Evolutionary conservation across 2,113 vertebrate genomes (phyloP).

Genomic region (Menidia beryllina): DNA sequence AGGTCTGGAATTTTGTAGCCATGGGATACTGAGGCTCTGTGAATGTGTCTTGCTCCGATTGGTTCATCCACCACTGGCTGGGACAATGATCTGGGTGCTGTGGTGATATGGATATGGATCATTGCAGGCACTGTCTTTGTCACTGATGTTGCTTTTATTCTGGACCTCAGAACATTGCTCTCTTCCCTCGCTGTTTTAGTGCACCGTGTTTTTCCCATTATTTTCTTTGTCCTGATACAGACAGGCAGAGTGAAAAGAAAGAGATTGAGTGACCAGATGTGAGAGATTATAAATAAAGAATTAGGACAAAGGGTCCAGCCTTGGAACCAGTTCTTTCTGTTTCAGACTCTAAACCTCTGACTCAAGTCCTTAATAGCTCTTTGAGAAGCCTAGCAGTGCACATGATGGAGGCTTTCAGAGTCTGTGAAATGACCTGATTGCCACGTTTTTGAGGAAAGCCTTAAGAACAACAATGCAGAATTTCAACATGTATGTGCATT

Average conservation of each 20-base stretch:
- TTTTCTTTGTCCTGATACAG: slow-evolving; percentile 6
- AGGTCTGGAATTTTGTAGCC: slow-evolving; percentile 60
- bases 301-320: not conserved
- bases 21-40: slow-evolving; percentile 52
- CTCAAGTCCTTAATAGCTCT: no score
- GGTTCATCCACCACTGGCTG: slow-evolving; percentile 43
- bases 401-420: no score
- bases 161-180: not conserved
- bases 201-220: not conserved
- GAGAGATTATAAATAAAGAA: slow-evolving; percentile 8
- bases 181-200: slow-evolving; percentile 10
- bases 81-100: slow-evolving; percentile 47
- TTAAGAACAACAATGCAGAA: no score
- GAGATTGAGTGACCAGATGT: not conserved
- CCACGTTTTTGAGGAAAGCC: no score
- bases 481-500: no score
- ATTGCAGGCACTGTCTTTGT: slow-evolving; percentile 34
- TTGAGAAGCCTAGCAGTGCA: no score
- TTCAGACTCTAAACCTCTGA: no score
- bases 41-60: slow-evolving; percentile 62
- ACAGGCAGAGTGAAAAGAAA: not conserved
- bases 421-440: no score
- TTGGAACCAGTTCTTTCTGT: no score
- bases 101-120: slow-evolving; percentile 59
- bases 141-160: slow-evolving; percentile 8